Conservation (phyloP, 2,797 vertebrate species). For the Sebastes kiyomatsui region DNA sequence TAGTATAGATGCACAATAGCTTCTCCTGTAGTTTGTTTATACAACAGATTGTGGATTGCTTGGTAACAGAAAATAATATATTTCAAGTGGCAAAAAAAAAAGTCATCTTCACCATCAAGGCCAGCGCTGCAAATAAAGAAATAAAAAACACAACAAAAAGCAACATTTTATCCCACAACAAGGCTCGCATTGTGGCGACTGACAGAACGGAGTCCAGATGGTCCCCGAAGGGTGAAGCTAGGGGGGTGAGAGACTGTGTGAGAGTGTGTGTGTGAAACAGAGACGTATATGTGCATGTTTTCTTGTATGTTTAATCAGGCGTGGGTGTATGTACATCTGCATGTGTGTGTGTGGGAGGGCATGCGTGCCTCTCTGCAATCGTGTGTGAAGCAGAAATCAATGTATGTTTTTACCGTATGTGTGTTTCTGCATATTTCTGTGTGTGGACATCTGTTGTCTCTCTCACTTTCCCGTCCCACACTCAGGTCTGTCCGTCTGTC, state of each 20-base stretch:
- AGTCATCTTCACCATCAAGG: slow-evolving; percentile 9
- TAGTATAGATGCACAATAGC: not conserved
- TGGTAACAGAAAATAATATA: slow-evolving; percentile 1
- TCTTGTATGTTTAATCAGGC: slow-evolving; percentile 18
- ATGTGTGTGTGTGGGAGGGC: not conserved
- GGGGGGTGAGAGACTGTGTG: slow-evolving; percentile 33
- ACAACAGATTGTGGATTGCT: slow-evolving; percentile 8
- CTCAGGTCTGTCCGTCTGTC: slow-evolving; percentile 52
- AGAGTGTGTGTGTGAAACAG: slow-evolving; percentile 16
- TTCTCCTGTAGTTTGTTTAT: not conserved
- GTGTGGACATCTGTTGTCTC: slow-evolving; percentile 60
- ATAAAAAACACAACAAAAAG: slow-evolving; percentile 26
- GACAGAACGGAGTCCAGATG: slow-evolving; percentile 72
- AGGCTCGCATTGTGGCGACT: slow-evolving; percentile 43
- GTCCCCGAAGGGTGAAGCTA: slow-evolving; percentile 58
- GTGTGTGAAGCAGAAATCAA: slow-evolving; percentile 15
- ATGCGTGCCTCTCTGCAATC: slow-evolving; percentile 13
- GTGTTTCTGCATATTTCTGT: slow-evolving; percentile 12
- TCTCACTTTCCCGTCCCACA: slow-evolving; percentile 42
- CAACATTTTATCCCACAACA: slow-evolving; percentile 55
- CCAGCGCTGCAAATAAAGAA: not conserved
- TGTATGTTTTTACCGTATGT: not conserved
- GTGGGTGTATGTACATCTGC: not conserved
- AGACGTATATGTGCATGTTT: slow-evolving; percentile 21
- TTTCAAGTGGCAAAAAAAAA: slow-evolving; percentile 16